Percentiles rank a stretch among this genome's conserved stretches.
phyloP scores from a whole-genome alignment of 1,140 invertebrate genomes.

The Araneus ventricosus region DNA sequence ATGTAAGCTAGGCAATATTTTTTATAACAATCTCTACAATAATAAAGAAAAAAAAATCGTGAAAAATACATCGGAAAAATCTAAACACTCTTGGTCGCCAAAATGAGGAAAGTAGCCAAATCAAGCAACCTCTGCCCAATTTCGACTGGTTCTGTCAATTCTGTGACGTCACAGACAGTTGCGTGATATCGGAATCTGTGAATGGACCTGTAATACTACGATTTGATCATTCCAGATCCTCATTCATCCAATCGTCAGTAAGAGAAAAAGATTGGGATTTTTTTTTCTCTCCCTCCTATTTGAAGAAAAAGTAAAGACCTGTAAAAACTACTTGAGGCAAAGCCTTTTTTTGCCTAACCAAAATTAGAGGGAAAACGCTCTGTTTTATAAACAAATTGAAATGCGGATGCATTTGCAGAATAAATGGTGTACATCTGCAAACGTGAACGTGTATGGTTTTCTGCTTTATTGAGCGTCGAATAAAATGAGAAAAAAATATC shows the following conservation, averaged over 20 bases:
- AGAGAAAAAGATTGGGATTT: neutral
- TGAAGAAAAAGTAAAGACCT: neutral
- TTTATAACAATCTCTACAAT: too few species aligned
- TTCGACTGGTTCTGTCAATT: neutral
- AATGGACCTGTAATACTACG: slow-evolving; percentile 44
- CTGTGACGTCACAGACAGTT: slow-evolving; percentile 11
- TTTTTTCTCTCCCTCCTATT: neutral
- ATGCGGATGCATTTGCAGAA: neutral
- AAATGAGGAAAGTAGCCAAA: slow-evolving; percentile 1
- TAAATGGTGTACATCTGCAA: neutral
- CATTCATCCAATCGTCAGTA: slow-evolving; percentile 21
- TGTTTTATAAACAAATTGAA: neutral
- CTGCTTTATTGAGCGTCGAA: neutral
- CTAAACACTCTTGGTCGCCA: neutral
- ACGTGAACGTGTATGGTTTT: neutral
- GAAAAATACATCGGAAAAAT: too few species aligned
- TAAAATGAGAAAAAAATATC: too few species aligned
- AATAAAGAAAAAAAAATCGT: too few species aligned
- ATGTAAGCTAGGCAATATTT: too few species aligned
- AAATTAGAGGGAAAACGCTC: neutral
- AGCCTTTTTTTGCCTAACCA: neutral
- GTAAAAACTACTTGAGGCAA: neutral
- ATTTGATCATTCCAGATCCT: neutral
- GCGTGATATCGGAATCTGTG: slow-evolving; percentile 31
- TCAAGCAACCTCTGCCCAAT: neutral